phyloP scores from a whole-genome alignment of 2,797 vertebrate genomes.

The Iguana delicatissima region DNA sequence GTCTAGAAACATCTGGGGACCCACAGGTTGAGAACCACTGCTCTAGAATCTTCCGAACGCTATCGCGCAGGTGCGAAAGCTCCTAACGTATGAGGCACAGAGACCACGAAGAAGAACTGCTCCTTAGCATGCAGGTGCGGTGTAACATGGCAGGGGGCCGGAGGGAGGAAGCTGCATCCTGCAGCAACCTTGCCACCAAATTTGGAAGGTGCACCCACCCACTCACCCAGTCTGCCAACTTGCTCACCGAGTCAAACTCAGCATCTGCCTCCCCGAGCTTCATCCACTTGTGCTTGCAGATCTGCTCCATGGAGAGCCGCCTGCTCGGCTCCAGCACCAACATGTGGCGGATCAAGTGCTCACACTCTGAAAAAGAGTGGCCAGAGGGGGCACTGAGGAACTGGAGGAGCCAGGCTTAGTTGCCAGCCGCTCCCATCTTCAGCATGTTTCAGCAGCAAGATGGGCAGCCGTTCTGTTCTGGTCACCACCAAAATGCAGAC shows the following conservation, averaged over 20 bases:
- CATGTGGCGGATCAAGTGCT: conserved; percentile 99
- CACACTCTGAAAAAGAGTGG: conserved; percentile 88
- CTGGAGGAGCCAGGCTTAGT: fast-evolving
- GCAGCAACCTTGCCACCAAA: neutral
- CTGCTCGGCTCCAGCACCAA: conserved; percentile 95
- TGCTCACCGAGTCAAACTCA: conserved; percentile 93
- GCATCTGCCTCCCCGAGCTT: conserved; percentile 93
- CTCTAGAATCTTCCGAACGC: no score
- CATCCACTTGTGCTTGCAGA: conserved; percentile 99
- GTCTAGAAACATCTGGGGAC: no score
- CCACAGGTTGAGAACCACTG: no score
- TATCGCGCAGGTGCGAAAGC: no score
- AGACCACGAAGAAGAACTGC: no score
- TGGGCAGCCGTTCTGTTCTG: neutral
- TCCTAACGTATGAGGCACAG: no score
- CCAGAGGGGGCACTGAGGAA: neutral
- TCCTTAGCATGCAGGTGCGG: neutral
- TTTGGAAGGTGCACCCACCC: neutral
- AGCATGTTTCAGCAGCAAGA: neutral
- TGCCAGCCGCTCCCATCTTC: no score
- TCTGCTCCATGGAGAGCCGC: conserved; percentile 97
- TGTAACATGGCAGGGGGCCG: no score
- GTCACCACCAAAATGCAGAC: neutral
- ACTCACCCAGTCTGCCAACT: neutral
- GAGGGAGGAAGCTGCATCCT: no score